Base-by-base conservation (phyloP, 2,113 vertebrate genomes). In the Micronycteris hirsuta region DNA sequence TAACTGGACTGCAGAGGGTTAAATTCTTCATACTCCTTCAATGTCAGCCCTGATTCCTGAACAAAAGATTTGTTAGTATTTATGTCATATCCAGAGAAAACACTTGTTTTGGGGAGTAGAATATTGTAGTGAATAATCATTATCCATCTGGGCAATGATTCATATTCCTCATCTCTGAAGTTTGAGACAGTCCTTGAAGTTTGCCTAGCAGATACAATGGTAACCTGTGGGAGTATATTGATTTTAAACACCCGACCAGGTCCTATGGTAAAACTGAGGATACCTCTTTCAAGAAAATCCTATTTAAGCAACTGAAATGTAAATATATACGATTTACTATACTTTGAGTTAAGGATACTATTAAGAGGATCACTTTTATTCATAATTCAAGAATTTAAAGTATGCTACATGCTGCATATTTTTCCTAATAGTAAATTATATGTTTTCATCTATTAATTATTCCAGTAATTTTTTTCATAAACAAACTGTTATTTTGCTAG, bases 51-150 rank as follows among this genome's bases (percentile, higher is more conserved):
- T 95, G 89, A 95, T 96, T 97, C 83, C 89, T 97, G 70, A 98
- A 93, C 2, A 89, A 97, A 93, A 96, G 5, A 36, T 97, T 95
- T 95, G 97, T 98, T 97, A 98, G 98, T 98, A 98, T 98, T 98
- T 98, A 98, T 98, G 73, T 77, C 52, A 65, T 80, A 83, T 96
- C 93, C 94, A 97, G 85, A 90, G 96, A 98, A 96, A 97, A 76
- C 95, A 78, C 86, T 98, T 98, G 45, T 89, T 97, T 97, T 96
- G 88, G 56, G 88, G n/a, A 41, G 77, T 95, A 86, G 88, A 94
- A 4, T 1, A 47, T 81, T 96, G 47, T 45, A 78, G 83, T 95
- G 94, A 98, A 97, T 97, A 98, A 97, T 97, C 93, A 97, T 97
- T 97, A 97, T 91, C 96, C 89, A 93, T 93, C 12, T 26, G 63